phyloP scores from a whole-genome alignment of 1,140 invertebrate species.

The Chironomus tepperi region DNA sequence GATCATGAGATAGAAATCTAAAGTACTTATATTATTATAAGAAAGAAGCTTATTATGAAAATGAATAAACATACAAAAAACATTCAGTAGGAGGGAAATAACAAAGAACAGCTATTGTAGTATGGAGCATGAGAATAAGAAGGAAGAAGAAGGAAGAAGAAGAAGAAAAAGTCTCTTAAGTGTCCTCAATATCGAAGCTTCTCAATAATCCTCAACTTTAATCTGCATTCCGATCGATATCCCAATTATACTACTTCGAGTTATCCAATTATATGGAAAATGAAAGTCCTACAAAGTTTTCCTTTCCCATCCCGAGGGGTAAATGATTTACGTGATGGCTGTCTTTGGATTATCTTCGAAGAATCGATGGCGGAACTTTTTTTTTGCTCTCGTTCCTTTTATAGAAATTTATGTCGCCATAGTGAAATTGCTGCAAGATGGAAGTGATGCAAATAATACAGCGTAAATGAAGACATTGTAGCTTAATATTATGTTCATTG shows the following conservation, averaged over 20 bases:
- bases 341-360: no score
- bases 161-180: not conserved
- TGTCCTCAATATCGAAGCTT: conserved; percentile 6
- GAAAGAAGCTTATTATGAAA: not conserved
- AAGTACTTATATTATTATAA: not conserved
- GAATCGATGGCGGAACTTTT: no score
- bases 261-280: not conserved
- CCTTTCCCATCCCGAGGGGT: not conserved
- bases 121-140: no score
- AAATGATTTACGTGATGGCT: no score
- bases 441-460: no score
- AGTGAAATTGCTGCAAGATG: no score
- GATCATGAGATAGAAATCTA: not conserved
- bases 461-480: no score
- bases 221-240: conserved; percentile 5
- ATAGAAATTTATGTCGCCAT: no score
- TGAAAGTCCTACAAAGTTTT: not conserved
- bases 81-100: not conserved
- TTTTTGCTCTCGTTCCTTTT: no score
- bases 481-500: no score
- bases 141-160: no score
- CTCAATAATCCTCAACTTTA: not conserved
- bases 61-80: not conserved
- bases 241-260: not conserved
- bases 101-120: no score